Conservation (phyloP, 2,888 invertebrate genomes). For the Candidula unifasciata region DNA sequence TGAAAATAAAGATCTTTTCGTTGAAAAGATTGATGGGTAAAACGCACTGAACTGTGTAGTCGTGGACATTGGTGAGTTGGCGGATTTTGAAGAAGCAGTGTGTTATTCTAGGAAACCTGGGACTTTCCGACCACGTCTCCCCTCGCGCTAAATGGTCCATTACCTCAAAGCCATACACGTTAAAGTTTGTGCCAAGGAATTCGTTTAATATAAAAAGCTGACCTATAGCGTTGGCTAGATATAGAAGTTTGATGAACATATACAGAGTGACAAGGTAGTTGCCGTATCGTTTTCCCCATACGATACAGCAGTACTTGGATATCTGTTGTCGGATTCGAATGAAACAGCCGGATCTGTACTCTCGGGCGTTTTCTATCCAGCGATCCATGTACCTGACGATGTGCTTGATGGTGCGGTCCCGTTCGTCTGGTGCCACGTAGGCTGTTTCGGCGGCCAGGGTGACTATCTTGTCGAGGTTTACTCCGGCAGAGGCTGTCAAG, state of each 20-base stretch:
- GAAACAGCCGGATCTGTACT: constrained; percentile 77
- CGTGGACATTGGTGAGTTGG: constrained; percentile 79
- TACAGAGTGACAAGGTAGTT: constrained; percentile 80
- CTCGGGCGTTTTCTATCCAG: constrained; percentile 78
- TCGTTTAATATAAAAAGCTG: constrained; percentile 79
- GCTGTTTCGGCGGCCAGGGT: constrained; percentile 78
- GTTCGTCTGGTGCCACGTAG: constrained; percentile 77
- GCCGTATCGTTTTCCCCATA: constrained; percentile 78
- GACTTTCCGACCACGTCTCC: constrained; percentile 75
- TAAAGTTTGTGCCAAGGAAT: constrained; percentile 79
- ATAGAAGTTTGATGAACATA: constrained; percentile 78
- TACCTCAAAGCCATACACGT: constrained; percentile 79
- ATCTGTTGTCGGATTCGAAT: constrained; percentile 76
- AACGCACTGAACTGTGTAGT: constrained; percentile 78
- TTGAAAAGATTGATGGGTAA: constrained; percentile 76
- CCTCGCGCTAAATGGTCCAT: constrained; percentile 78
- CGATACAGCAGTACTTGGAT: constrained; percentile 76
- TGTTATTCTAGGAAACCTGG: constrained; percentile 77
- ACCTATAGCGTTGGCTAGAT: constrained; percentile 78
- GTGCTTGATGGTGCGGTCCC: constrained; percentile 77
- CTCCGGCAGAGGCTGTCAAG: constrained; percentile 73
- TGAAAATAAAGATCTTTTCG: constrained; percentile 79
- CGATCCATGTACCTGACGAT: constrained; percentile 79
- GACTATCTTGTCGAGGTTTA: constrained; percentile 77
- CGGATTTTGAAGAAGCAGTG: constrained; percentile 78